Percentiles rank a stretch among this genome's conserved stretches.
These are phyloP conservation scores for Anguilla rostrata DNA, from an alignment of 2,113 vertebrate genomes.

Conservation along the genomic window DNA sequence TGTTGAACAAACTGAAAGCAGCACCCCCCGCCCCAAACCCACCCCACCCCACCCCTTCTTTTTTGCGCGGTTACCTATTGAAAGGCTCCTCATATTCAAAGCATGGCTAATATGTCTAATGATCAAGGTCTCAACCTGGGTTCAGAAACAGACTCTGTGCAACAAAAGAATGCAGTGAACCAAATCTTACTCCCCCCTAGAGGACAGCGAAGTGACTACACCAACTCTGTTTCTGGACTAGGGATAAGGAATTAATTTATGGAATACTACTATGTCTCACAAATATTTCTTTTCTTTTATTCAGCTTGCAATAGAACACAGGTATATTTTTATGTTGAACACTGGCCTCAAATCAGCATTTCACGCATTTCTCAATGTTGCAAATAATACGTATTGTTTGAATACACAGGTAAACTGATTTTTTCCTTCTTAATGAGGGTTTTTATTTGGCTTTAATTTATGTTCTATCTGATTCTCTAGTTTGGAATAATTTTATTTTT, in stretches of 20 bases:
- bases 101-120: neutral
- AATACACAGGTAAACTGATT: neutral
- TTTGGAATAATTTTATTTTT: neutral
- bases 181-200: neutral
- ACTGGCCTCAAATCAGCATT: neutral
- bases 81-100: neutral
- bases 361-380: neutral
- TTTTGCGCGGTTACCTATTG: neutral
- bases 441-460: neutral
- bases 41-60: neutral
- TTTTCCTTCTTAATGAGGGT: neutral
- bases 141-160: neutral
- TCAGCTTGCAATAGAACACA: neutral
- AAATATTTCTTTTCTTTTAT: neutral
- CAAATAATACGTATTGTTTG: neutral
- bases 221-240: neutral
- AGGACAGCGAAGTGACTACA: neutral
- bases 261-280: neutral
- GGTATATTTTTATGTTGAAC: neutral
- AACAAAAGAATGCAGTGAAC: neutral
- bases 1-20: neutral
- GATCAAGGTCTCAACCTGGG: neutral
- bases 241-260: neutral
- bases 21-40: neutral
- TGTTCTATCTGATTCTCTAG: neutral